Base-by-base conservation (phyloP, 1,140 invertebrate species). In the Drosophila tropicalis region DNA sequence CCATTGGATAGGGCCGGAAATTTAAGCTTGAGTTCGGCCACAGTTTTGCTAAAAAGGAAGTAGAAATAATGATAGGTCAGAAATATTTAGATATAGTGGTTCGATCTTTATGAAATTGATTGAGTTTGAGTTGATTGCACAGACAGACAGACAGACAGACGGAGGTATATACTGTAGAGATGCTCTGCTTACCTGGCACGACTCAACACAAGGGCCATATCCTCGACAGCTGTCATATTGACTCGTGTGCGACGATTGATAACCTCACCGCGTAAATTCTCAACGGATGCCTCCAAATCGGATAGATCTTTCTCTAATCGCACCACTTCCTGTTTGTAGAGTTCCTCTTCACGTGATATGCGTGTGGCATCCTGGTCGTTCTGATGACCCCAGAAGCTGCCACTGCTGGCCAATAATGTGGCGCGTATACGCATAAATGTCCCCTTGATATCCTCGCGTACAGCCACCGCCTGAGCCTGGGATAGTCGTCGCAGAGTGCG, bases 141-240 rank as follows among this genome's bases (percentile, higher is more conserved):
- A 29, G 25, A 29, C 25, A 29, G 2, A 29, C 25, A 4, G 25
- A 4, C 3, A 22, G 2, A 47, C 0, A 9, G 19, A 10, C 10
- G n/a, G 0, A 32, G n/a, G n/a, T n/a, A n/a, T n/a, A n/a, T n/a
- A n/a, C n/a, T n/a, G n/a, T 3, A 3, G 13, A 5, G 13, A 32
- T 6, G 22, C 2, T 25, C 22, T 22, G 54, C 62, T 51, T 77
- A 96, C 95, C 95, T 97, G 66, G 96, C 95, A 92, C 96, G 95
- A 91, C 96, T 97, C 15, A 99, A 93, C 65, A 98, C 95, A 73
- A 99, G 93, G 15, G 98, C 98, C 95, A 99, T 98, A 80, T 97
- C 97, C 92, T 99, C 98, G 2, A 99, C 98, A 91, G 99, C 98
- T 0, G 96, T 95, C 96, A 98, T 98, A 91, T 98, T 99, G 10